Conservation (phyloP, 2,113 vertebrate species). For the Salvelinus fontinalis region DNA sequence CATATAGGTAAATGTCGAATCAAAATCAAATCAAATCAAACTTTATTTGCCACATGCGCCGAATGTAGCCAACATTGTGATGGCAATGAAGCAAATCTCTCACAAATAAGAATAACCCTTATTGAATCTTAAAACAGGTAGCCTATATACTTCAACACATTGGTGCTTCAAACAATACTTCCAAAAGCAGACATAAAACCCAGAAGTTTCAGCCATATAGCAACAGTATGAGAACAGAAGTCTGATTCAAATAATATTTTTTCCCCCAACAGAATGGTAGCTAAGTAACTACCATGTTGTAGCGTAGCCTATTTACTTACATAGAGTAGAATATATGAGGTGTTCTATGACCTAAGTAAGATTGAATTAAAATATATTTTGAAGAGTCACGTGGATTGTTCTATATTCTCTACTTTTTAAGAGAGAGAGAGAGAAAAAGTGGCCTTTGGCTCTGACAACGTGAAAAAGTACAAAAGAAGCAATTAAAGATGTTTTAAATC, state of each 20-base stretch:
- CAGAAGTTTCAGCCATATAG: background rate
- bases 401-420: background rate
- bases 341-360: background rate
- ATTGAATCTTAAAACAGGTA: too few species aligned
- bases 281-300: background rate
- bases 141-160: too few species aligned
- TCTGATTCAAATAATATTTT: background rate
- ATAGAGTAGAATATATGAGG: background rate
- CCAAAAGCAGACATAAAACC: background rate
- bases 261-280: background rate
- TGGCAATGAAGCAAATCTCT: too few species aligned
- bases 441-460: background rate
- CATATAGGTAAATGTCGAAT: too few species aligned
- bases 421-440: background rate
- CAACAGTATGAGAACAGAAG: background rate
- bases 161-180: background rate
- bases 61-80: too few species aligned
- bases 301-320: background rate
- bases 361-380: background rate
- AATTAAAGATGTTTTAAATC: constrained; percentile 70
- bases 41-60: too few species aligned
- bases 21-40: too few species aligned
- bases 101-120: too few species aligned
- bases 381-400: background rate
- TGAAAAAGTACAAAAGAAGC: constrained; percentile 43